phyloP scores from a whole-genome alignment of 2,797 vertebrate genomes.

The Natrix natrix region DNA sequence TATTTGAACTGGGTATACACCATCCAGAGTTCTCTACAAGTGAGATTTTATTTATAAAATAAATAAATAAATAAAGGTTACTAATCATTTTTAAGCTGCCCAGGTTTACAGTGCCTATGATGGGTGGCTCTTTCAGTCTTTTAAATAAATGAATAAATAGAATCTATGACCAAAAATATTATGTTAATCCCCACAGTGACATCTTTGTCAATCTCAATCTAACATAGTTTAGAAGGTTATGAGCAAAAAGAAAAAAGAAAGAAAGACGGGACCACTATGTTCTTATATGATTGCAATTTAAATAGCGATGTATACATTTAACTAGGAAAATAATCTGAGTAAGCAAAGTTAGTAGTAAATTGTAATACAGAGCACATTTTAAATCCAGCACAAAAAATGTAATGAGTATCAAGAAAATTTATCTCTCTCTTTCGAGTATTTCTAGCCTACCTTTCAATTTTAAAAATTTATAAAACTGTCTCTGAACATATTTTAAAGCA shows the following conservation, averaged over 20 bases:
- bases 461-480: background rate
- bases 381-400: background rate
- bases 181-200: background rate
- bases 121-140: background rate
- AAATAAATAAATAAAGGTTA: background rate
- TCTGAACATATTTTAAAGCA: background rate
- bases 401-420: background rate
- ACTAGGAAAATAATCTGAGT: background rate
- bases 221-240: background rate
- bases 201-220: background rate
- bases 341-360: background rate
- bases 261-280: background rate
- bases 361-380: background rate
- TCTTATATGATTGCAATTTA: background rate
- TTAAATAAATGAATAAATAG: background rate
- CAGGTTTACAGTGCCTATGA: background rate
- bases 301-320: background rate
- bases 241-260: background rate
- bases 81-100: background rate
- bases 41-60: background rate
- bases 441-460: background rate
- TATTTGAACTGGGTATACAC: background rate
- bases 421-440: background rate
- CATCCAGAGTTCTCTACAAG: background rate
- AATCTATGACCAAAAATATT: background rate